A percentile compares a stretch with the other conserved stretches of the same genome.
phyloP scores from a whole-genome alignment of 2,797 vertebrate genomes.

The Ataeniobius toweri region DNA sequence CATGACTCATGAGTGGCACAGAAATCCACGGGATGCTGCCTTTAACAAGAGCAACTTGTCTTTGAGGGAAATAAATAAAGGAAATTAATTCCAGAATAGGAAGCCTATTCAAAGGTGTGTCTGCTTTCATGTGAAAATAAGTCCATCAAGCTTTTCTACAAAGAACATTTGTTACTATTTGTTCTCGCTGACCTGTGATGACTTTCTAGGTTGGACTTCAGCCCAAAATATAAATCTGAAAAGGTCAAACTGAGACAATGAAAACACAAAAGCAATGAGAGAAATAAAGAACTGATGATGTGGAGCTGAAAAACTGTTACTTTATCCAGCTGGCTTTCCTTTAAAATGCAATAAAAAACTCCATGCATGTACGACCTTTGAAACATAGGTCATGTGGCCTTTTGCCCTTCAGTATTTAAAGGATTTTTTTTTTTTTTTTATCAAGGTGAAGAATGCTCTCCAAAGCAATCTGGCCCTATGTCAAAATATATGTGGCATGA shows the following conservation, averaged over 20 bases:
- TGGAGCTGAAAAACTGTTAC: conserved; percentile 5
- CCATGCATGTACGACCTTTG: not conserved
- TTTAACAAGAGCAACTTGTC: conserved; percentile 21
- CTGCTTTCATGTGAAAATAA: conserved; percentile 28
- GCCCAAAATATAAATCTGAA: conserved; percentile 15
- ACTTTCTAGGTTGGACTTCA: conserved; percentile 20
- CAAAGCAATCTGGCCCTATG: not conserved
- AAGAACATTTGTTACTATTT: conserved; percentile 12
- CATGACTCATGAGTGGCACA: conserved; percentile 55
- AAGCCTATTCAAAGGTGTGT: conserved; percentile 11
- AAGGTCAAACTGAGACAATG: conserved; percentile 16
- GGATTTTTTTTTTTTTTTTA: not conserved
- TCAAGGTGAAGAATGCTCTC: not conserved
- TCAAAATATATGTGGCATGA: not conserved
- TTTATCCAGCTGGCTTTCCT: not conserved
- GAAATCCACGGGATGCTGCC: conserved; percentile 32
- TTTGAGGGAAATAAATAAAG: conserved; percentile 9
- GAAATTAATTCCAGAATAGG: conserved; percentile 19
- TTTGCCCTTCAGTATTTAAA: not conserved
- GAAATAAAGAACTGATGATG: not conserved
- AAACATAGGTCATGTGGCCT: not conserved
- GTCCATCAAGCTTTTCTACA: conserved; percentile 5
- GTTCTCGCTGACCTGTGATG: conserved; percentile 10
- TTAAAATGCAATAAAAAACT: not conserved
- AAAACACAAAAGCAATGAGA: conserved; percentile 8